Evolutionary conservation across 1,140 invertebrate genomes (phyloP).

Genomic region (Drosophila tani): DNA sequence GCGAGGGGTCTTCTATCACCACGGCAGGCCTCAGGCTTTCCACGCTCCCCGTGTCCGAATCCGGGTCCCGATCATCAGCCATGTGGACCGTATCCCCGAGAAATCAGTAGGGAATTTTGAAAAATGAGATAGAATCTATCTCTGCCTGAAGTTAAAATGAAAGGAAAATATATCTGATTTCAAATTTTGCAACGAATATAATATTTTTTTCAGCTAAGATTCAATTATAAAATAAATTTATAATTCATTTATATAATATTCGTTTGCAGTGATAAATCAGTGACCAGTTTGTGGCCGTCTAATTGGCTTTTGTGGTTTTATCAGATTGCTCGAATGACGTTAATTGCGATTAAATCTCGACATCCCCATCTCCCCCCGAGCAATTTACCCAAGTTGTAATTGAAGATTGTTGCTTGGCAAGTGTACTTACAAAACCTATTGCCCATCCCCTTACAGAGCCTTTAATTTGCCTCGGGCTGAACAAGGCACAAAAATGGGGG

Average conservation of each 20-base stretch:
- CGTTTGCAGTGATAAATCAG: constrained; percentile 3
- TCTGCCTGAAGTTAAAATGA: not conserved
- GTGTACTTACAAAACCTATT: constrained; percentile 33
- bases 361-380: not conserved
- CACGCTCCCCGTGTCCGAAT: not conserved
- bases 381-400: constrained; percentile 42
- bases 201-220: not conserved
- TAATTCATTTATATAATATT: not conserved
- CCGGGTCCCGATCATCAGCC: not conserved
- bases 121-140: not conserved
- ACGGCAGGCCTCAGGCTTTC: not conserved
- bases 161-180: not conserved
- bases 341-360: constrained; percentile 61
- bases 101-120: not conserved
- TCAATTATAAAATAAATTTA: no score
- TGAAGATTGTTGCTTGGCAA: constrained; percentile 45
- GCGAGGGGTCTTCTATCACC: constrained; percentile 30
- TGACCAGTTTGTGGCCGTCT: constrained; percentile 28
- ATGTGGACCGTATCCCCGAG: not conserved
- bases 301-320: constrained; percentile 73
- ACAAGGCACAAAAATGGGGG: constrained; percentile 11
- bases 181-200: not conserved
- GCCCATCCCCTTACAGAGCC: constrained; percentile 9
- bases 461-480: constrained; percentile 36
- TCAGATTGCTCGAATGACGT: constrained; percentile 55